These are phyloP conservation scores for Agrotis clavis DNA, from an alignment of 2,888 invertebrate genomes.

Conservation along the genomic window DNA sequence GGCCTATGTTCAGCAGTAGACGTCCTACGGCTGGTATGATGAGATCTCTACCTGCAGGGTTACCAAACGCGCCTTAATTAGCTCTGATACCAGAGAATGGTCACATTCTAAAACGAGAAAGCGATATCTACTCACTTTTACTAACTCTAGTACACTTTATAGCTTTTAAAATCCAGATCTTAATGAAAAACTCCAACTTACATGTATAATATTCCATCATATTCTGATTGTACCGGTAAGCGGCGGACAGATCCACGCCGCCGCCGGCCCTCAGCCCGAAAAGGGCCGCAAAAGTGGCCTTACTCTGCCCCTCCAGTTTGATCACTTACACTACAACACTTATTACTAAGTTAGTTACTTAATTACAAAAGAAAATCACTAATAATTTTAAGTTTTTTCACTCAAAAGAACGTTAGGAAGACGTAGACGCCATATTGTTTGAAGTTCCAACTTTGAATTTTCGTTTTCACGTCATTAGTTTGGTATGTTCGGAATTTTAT, in stretches of 20 bases:
- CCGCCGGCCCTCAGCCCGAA: constrained; percentile 92
- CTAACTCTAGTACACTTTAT: too few species aligned
- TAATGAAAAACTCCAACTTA: too few species aligned
- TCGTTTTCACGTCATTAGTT: constrained; percentile 28
- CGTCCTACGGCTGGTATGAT: too few species aligned
- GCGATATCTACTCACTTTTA: too few species aligned
- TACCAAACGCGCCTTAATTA: too few species aligned
- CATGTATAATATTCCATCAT: constrained; percentile 99
- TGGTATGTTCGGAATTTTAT: constrained; percentile 38
- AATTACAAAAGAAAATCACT: constrained; percentile 64
- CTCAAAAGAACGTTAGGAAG: constrained; percentile 59
- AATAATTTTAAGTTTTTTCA: constrained; percentile 44
- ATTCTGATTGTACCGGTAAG: constrained; percentile 98
- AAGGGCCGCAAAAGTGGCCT: constrained; percentile 93
- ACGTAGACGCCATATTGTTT: constrained; percentile 68
- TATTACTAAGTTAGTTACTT: constrained; percentile 61
- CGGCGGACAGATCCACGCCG: constrained; percentile 97
- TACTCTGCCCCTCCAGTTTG: constrained; percentile 93
- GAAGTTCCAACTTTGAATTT: constrained; percentile 56
- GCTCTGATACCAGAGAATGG: too few species aligned
- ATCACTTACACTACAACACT: constrained; percentile 77
- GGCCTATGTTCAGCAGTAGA: too few species aligned
- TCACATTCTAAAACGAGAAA: too few species aligned
- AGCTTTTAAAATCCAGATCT: too few species aligned
- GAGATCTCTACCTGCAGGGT: too few species aligned